Percentiles rank a stretch among this genome's conserved stretches.
Evolutionary conservation across 2,888 invertebrate species (phyloP).

Genomic region (Microplitis manilae): DNA sequence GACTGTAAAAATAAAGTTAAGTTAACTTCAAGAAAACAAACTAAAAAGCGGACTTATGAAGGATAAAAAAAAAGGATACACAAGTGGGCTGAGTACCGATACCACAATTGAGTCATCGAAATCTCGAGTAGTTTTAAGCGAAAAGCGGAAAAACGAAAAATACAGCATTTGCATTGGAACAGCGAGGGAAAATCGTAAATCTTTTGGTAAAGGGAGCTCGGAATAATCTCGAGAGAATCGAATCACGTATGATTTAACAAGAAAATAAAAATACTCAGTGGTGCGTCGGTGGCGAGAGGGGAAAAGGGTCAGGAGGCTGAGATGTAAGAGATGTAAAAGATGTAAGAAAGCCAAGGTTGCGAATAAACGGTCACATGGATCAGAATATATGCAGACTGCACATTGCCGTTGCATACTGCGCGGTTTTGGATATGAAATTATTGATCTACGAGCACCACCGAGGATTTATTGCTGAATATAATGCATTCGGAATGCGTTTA

Average conservation of each 20-base stretch:
- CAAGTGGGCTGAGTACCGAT: too few relatives aligned
- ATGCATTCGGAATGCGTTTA: conserved; percentile 68
- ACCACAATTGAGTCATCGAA: neutral
- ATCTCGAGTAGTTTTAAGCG: neutral
- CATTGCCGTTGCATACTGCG: conserved; percentile 47
- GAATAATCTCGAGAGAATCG: conserved; percentile 43
- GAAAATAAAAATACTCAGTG: conserved; percentile 39
- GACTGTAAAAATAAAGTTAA: conserved; percentile 13
- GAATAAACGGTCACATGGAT: conserved; percentile 57
- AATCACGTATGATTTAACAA: conserved; percentile 28
- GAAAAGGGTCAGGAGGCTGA: conserved; percentile 39
- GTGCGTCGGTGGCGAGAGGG: conserved; percentile 4
- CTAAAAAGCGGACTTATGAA: too few relatives aligned
- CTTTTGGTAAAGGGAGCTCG: conserved; percentile 28
- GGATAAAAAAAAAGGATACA: too few relatives aligned
- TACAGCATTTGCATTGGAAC: conserved; percentile 25
- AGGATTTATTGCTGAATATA: conserved; percentile 66
- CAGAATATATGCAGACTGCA: conserved; percentile 19
- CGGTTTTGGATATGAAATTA: conserved; percentile 64
- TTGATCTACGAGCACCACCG: conserved; percentile 65
- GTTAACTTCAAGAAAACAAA: too few relatives aligned
- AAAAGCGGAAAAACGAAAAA: conserved; percentile 21
- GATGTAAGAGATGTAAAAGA: conserved; percentile 36
- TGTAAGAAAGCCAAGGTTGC: conserved; percentile 46
- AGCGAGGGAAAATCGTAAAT: conserved; percentile 40